Percentiles rank a stretch among this genome's conserved stretches.
phyloP scores from a whole-genome alignment of 2,888 invertebrate genomes.

The Morpho deidamia region DNA sequence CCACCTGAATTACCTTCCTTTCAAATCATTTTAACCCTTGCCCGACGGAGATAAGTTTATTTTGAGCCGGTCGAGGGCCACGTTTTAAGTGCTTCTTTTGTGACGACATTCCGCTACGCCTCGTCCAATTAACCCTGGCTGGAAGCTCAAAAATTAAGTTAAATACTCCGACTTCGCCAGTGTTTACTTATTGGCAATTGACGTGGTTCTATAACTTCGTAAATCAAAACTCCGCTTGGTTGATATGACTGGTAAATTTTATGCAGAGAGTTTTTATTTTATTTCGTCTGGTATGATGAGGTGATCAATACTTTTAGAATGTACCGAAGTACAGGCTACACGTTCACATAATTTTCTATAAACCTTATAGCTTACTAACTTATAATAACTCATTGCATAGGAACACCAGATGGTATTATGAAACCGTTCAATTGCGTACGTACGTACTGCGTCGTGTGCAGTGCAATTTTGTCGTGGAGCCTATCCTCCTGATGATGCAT shows the following conservation, averaged over 20 bases:
- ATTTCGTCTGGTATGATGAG: slow-evolving; percentile 6
- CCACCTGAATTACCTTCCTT: slow-evolving; percentile 66
- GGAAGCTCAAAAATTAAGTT: slow-evolving; percentile 78
- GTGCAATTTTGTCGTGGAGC: too few relatives aligned
- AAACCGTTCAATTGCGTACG: too few relatives aligned
- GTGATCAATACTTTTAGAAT: too few relatives aligned
- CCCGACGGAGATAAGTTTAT: slow-evolving; percentile 75
- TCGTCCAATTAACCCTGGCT: slow-evolving; percentile 67
- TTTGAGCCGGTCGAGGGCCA: slow-evolving; percentile 69
- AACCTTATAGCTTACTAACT: too few relatives aligned
- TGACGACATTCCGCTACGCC: slow-evolving; percentile 67
- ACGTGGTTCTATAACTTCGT: slow-evolving; percentile 57
- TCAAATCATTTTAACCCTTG: slow-evolving; percentile 73
- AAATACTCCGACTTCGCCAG: slow-evolving; percentile 65
- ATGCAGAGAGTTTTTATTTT: slow-evolving; percentile 27
- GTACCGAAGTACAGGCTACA: too few relatives aligned
- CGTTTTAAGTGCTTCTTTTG: slow-evolving; percentile 76
- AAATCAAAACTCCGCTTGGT: slow-evolving; percentile 52
- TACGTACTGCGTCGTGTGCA: too few relatives aligned
- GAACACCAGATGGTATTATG: too few relatives aligned
- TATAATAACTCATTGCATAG: too few relatives aligned
- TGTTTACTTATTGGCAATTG: slow-evolving; percentile 73
- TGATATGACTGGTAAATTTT: slow-evolving; percentile 38
- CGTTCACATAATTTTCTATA: too few relatives aligned
- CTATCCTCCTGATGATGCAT: too few relatives aligned